Conservation (phyloP, 2,888 invertebrate genomes). For the Athalia cordata region DNA sequence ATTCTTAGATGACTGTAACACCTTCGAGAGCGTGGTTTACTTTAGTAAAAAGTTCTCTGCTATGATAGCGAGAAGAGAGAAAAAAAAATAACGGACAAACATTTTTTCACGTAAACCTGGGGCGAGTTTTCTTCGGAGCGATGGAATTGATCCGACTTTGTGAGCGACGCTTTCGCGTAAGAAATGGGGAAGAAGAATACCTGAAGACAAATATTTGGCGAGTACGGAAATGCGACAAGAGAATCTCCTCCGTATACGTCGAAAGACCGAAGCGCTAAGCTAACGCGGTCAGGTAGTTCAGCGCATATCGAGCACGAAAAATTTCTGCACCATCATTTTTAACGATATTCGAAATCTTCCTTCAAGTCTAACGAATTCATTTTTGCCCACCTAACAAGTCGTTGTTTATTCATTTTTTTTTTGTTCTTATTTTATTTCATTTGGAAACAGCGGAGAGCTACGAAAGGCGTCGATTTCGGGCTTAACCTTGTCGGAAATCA, state of each 20-base stretch:
- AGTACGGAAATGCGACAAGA: background rate
- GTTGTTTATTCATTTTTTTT: too few relatives aligned
- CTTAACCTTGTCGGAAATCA: background rate
- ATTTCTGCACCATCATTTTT: too few relatives aligned
- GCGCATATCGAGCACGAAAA: background rate
- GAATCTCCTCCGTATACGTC: background rate
- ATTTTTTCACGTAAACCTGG: background rate
- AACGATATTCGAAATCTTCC: too few relatives aligned
- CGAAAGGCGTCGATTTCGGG: background rate
- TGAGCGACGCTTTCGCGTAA: background rate
- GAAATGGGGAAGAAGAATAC: background rate
- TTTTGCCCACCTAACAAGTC: too few relatives aligned
- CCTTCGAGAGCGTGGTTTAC: background rate
- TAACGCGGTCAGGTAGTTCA: background rate
- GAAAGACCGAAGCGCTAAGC: background rate
- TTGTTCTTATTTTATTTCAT: too few relatives aligned
- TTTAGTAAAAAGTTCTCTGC: constrained; percentile 7
- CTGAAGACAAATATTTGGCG: background rate
- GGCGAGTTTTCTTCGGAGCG: background rate
- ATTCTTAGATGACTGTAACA: background rate
- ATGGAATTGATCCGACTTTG: background rate
- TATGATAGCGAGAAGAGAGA: background rate
- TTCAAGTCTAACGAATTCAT: too few relatives aligned
- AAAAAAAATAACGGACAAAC: background rate
- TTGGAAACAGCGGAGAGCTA: too few relatives aligned